phyloP scores from a whole-genome alignment of 2,113 vertebrate species.

The Elaphurus davidianus region DNA sequence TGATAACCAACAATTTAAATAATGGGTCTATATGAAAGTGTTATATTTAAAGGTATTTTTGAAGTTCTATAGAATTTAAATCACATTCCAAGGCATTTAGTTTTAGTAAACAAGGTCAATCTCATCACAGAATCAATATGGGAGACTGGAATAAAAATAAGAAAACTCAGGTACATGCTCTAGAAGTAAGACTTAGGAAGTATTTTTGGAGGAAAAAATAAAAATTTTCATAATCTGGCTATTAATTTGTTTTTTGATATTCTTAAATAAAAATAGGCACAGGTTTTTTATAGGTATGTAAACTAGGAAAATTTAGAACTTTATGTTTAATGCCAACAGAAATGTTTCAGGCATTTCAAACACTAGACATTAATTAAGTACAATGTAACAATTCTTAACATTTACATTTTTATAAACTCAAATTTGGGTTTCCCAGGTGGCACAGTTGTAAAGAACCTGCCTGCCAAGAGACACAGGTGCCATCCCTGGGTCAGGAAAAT shows the following conservation, averaged over 20 bases:
- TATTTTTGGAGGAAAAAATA: not conserved
- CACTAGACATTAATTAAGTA: slow-evolving; percentile 14
- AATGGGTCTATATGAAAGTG: not conserved
- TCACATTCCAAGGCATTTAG: not conserved
- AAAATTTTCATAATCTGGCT: not conserved
- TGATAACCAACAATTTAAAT: slow-evolving; percentile 52
- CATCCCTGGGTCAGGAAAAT: not conserved
- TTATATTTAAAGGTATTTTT: slow-evolving; percentile 31
- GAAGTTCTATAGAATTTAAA: slow-evolving; percentile 19
- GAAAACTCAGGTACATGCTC: not conserved
- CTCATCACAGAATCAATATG: not conserved
- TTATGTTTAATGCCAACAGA: slow-evolving; percentile 58
- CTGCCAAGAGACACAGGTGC: not conserved
- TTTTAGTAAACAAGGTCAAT: slow-evolving; percentile 26
- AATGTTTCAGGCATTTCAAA: slow-evolving; percentile 36
- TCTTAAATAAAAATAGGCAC: not conserved
- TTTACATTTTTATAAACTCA: slow-evolving; percentile 18
- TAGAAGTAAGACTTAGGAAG: not conserved
- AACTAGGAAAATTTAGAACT: slow-evolving; percentile 37
- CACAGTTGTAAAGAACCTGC: not conserved
- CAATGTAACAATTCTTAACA: slow-evolving; percentile 35
- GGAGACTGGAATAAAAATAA: not conserved
- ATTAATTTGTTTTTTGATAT: slow-evolving; percentile 12
- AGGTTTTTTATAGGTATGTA: not conserved
- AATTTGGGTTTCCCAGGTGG: not conserved